Evolutionary conservation across 2,888 invertebrate species (phyloP).

Genomic region (Brachyopa scutellaris): DNA sequence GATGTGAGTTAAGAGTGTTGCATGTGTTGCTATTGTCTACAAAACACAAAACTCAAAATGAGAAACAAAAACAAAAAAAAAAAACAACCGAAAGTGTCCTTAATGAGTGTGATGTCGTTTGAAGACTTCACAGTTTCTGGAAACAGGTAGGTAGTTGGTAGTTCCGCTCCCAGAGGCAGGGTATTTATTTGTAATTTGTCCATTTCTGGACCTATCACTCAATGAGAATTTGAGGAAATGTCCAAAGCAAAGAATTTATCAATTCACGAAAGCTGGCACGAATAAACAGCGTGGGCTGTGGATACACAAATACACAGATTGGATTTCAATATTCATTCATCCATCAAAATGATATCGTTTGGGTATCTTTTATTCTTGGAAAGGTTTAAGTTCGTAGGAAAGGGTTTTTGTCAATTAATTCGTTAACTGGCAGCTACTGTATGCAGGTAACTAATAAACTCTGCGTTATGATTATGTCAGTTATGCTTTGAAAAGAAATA

Average conservation of each 20-base stretch:
- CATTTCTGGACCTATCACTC: constrained; percentile 49
- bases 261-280: constrained; percentile 61
- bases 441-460: too few species aligned
- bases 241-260: constrained; percentile 48
- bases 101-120: constrained; percentile 72
- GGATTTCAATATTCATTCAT: constrained; percentile 68
- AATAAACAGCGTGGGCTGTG: constrained; percentile 3
- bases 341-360: constrained; percentile 64
- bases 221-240: constrained; percentile 12
- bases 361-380: constrained; percentile 50
- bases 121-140: constrained; percentile 64
- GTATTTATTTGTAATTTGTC: constrained; percentile 61
- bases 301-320: constrained; percentile 44
- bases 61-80: constrained; percentile 31
- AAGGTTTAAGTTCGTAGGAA: constrained; percentile 57
- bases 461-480: too few species aligned
- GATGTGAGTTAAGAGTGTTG: constrained; percentile 51
- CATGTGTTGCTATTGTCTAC: constrained; percentile 48
- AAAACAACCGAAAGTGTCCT: constrained; percentile 66
- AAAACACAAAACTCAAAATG: background rate
- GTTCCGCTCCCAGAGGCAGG: constrained; percentile 38
- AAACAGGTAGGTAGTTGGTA: constrained; percentile 48
- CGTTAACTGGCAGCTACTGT: constrained; percentile 66
- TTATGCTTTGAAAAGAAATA: too few species aligned
- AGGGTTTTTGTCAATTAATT: constrained; percentile 68